Base-by-base conservation (phyloP, 2,113 vertebrate species). In the Parotia lawesii region DNA sequence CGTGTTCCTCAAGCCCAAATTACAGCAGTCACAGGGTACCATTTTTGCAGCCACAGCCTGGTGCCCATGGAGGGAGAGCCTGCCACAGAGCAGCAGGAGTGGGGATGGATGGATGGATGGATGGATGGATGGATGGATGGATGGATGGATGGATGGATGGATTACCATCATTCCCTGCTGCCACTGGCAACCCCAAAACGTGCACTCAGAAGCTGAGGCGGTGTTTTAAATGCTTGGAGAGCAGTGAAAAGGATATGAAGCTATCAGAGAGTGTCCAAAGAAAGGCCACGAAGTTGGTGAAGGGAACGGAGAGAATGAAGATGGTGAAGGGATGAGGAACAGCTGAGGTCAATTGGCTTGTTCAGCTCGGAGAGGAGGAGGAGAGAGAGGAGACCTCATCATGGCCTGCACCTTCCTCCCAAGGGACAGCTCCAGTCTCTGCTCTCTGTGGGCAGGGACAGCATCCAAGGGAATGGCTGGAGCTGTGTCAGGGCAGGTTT, bases 1-100 rank as follows among this genome's bases (percentile, higher is more conserved):
- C 0, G 0, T 38, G 53, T 20, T 8, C 4, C 47, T 71, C 0
- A 0, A 71, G 35, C 56, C 25, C 70, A 44, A 69, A 50, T 38
- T 40, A 20, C 42, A 56, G 6, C 6, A 47, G 10, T 9, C 35
- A 31, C 38, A 90, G 71, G 51, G 85, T 71, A 28, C 12, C 0
- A 0, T 23, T 48, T 71, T 66, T 82, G 79, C 83, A 92, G 85
- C 37, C 74, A 29, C n/a, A 57, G 31, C 66, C 67, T 67, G 72
- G 72, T 1, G 1, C 40, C 38, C 50, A 29, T 35, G 47, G 25
- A 37, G 57, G 14, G 58, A 72, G 45, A 57, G 3, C 42, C n/a
- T 74, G 64, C 72, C 76, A 54, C 0, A 2, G 58, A 76, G 44
- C 72, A 67, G 67, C 69, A 69, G 69, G 73, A 75, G 53, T 3